Conservation (phyloP, 2,888 invertebrate genomes). For the Lacanobia wlatinum region DNA sequence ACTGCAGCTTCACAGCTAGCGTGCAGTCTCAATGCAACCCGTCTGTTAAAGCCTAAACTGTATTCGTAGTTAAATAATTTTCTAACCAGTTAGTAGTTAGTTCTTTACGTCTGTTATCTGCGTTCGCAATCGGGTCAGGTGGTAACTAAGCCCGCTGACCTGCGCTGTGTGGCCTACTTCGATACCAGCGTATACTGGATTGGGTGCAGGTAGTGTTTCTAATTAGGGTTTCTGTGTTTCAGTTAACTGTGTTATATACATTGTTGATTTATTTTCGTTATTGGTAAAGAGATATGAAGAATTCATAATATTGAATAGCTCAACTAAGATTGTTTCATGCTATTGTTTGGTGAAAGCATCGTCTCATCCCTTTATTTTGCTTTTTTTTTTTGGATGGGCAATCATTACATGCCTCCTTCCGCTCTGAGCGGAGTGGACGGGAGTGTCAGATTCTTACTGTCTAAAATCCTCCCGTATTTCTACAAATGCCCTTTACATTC, state of each 20-base stretch:
- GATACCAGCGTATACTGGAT: constrained; percentile 24
- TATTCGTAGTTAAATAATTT: not conserved
- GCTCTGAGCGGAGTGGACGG: too few relatives aligned
- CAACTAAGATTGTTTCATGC: too few relatives aligned
- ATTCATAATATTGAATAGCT: too few relatives aligned
- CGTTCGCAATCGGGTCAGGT: constrained; percentile 42
- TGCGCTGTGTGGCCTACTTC: constrained; percentile 36
- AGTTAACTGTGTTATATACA: not conserved
- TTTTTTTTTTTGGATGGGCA: too few relatives aligned
- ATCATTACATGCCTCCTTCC: too few relatives aligned
- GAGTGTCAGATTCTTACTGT: too few relatives aligned
- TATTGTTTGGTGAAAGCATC: too few relatives aligned
- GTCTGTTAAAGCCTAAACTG: not conserved
- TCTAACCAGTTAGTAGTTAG: constrained; percentile 19
- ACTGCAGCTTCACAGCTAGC: not conserved
- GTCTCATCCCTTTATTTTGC: too few relatives aligned
- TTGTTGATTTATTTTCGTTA: not conserved
- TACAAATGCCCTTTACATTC: too few relatives aligned
- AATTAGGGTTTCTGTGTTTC: constrained; percentile 3
- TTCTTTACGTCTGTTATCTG: constrained; percentile 41
- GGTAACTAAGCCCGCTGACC: constrained; percentile 44
- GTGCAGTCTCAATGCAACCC: not conserved
- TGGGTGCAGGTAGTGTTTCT: constrained; percentile 27
- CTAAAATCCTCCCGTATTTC: too few relatives aligned
- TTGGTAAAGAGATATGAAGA: not conserved